Evolutionary conservation across 1,140 invertebrate species (phyloP), one percentile per base, ranked within the genome.

Genomic region (Coenobita brevimanus): DNA sequence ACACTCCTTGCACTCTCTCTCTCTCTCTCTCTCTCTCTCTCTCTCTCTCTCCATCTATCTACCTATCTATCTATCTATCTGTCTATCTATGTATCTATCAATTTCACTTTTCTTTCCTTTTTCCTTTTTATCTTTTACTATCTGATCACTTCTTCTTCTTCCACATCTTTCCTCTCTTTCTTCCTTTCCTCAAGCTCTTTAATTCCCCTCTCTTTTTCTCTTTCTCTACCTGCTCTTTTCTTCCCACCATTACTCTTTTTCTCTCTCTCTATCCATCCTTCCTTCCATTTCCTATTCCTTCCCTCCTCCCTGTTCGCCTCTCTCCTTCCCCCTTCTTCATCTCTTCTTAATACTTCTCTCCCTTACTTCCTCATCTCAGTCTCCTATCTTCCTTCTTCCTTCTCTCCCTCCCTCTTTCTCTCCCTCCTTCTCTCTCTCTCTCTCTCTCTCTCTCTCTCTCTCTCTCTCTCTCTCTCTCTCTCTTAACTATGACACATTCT

Each of bases 301-400:
- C 54, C 54, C n/a, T 57, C n/a, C n/a, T n/a, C 54, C 13, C n/a
- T 57, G 13, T n/a, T n/a, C n/a, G 10, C n/a, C 54, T n/a, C n/a
- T 10, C 54, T n/a, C n/a, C n/a, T n/a, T n/a, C n/a, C n/a, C 54
- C 54, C n/a, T n/a, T 10, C 54, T n/a, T n/a, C 54, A 13, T n/a
- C n/a, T 57, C 54, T n/a, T 57, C n/a, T n/a, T n/a, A 10, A 13
- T 57, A 13, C 54, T 13, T 57, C 54, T 57, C 54, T n/a, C 54
- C 54, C n/a, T n/a, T 57, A 13, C n/a, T n/a, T 13, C n/a, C n/a
- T 13, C 54, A 13, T n/a, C n/a, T 57, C 54, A 10, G 10, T n/a
- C n/a, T 57, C 54, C n/a, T 57, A 57, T n/a, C n/a, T 57, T n/a
- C 54, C 54, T n/a, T 57, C n/a, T n/a, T 57, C n/a, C 54, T n/a